Conservation (phyloP, 1,140 invertebrate genomes). For the Bombus cullumanus region DNA sequence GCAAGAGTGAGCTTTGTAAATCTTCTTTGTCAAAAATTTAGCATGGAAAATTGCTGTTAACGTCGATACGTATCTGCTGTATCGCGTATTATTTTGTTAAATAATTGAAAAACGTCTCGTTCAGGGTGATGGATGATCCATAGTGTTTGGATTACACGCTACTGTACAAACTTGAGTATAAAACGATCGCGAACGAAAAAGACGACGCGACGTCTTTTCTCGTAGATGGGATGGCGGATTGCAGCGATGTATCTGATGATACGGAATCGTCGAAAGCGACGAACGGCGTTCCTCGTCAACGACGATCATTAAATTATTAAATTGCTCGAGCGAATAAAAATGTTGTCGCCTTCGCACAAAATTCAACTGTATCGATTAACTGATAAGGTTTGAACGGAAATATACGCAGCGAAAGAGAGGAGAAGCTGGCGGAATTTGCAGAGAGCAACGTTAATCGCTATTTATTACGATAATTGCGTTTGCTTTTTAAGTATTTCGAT, state of each 20-base stretch:
- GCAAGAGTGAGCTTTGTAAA: too few relatives aligned
- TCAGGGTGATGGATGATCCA: background rate
- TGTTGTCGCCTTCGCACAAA: background rate
- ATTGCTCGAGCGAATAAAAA: too few relatives aligned
- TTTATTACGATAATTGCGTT: constrained; percentile 60
- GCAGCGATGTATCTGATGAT: background rate
- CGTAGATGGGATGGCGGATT: background rate
- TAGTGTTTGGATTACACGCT: too few relatives aligned
- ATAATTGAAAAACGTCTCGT: background rate
- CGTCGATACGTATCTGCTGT: too few relatives aligned
- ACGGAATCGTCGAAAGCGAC: background rate
- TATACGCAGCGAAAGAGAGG: background rate
- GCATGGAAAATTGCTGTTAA: too few relatives aligned
- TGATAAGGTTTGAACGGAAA: too few relatives aligned
- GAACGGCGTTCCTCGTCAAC: background rate
- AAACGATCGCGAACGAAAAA: background rate
- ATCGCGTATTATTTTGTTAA: too few relatives aligned
- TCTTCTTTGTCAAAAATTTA: too few relatives aligned
- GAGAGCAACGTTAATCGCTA: constrained; percentile 50
- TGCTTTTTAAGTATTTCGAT: constrained; percentile 63
- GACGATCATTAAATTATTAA: too few relatives aligned
- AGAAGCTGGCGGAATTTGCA: background rate
- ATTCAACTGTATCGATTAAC: background rate
- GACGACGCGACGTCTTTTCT: too few relatives aligned
- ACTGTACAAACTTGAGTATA: background rate